A percentile compares a stretch with the other conserved stretches of the same genome.
These are phyloP conservation scores for Ahaetulla prasina DNA, from an alignment of 2,113 vertebrate genomes.

Conservation along the genomic window DNA sequence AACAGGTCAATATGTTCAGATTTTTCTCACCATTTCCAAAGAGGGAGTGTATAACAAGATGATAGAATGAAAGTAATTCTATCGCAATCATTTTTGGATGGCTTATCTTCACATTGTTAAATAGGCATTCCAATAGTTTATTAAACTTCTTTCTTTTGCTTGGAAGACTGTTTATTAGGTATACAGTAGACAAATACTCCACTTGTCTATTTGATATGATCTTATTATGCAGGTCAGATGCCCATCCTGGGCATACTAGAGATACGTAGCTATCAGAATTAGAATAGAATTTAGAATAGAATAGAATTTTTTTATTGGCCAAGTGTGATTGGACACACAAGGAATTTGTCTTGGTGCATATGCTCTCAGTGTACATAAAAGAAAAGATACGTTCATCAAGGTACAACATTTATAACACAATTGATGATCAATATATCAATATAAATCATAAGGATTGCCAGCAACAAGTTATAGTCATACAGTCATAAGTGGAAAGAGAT, in stretches of 20 bases:
- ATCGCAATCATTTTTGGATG: not conserved
- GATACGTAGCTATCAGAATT: not conserved
- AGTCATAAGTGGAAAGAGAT: too few relatives aligned
- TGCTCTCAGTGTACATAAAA: too few relatives aligned
- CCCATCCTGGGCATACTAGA: not conserved
- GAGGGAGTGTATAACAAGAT: not conserved
- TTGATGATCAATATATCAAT: too few relatives aligned
- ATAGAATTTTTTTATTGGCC: too few relatives aligned
- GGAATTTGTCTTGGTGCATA: too few relatives aligned
- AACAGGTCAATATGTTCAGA: not conserved
- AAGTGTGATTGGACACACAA: too few relatives aligned
- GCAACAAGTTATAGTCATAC: too few relatives aligned
- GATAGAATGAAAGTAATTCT: not conserved
- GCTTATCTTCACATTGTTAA: not conserved
- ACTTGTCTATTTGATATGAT: not conserved
- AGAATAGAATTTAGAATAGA: too few relatives aligned
- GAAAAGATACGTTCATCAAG: too few relatives aligned
- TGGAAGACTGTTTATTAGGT: not conserved
- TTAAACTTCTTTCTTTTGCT: not conserved
- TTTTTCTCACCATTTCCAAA: not conserved
- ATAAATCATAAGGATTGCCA: too few relatives aligned
- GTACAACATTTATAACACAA: too few relatives aligned
- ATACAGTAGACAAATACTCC: not conserved
- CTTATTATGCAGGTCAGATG: not conserved
- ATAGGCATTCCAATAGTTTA: not conserved